These are phyloP conservation scores for Hippoglossus stenolepis DNA, from an alignment of 2,113 vertebrate species.

Conservation along the genomic window DNA sequence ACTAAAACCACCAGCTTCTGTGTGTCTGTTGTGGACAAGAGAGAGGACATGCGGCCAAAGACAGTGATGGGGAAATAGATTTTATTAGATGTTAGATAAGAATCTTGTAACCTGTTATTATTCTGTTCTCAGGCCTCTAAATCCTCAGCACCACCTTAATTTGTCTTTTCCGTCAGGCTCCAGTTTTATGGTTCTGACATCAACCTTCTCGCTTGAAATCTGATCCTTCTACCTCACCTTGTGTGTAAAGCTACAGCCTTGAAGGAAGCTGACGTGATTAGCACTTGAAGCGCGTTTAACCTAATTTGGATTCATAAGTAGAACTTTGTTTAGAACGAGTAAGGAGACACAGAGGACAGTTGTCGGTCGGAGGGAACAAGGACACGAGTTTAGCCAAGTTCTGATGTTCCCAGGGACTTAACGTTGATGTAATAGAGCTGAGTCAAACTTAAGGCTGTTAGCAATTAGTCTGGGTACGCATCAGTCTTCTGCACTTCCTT, in stretches of 20 bases:
- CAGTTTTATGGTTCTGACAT: conserved; percentile 25
- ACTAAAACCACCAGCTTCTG: conserved; percentile 18
- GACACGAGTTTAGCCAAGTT: conserved; percentile 31
- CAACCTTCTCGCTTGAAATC: conserved; percentile 2
- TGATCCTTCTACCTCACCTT: conserved; percentile 16
- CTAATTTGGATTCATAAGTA: conserved; percentile 50
- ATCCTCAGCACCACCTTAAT: background rate
- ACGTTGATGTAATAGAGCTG: conserved; percentile 54
- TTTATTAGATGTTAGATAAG: conserved; percentile 24
- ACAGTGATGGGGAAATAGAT: conserved; percentile 6
- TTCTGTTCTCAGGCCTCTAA: background rate
- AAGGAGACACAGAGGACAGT: conserved; percentile 33
- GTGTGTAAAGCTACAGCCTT: conserved; percentile 18
- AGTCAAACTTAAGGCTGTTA: conserved; percentile 64
- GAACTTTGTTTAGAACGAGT: conserved; percentile 21
- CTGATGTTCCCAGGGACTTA: conserved; percentile 43
- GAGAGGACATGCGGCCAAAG: background rate
- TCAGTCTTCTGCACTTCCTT: conserved; percentile 24
- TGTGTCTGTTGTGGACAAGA: background rate
- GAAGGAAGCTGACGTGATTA: conserved; percentile 34
- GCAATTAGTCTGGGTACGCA: conserved; percentile 45
- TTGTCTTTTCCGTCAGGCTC: conserved; percentile 17
- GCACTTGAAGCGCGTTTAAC: conserved; percentile 43
- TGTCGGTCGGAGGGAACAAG: conserved; percentile 16
- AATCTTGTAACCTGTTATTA: conserved; percentile 27